A percentile compares a stretch with the other conserved stretches of the same genome.
Conservation (phyloP, 2,888 invertebrate species). For the Altica lythri region DNA sequence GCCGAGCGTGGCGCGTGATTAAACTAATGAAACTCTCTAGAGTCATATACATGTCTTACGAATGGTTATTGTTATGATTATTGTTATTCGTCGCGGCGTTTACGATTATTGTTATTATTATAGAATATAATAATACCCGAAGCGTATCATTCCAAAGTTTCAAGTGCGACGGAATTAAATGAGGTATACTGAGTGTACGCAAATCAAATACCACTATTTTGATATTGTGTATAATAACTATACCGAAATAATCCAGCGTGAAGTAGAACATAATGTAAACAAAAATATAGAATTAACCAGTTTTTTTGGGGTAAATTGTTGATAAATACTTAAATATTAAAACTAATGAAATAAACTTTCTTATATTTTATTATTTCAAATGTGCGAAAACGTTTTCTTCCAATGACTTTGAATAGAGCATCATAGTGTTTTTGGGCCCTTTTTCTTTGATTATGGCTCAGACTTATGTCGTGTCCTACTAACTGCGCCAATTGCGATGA, state of each 20-base stretch:
- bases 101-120: conserved; percentile 52
- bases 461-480: conserved; percentile 78
- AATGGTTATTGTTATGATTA: conserved; percentile 57
- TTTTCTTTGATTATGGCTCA: conserved; percentile 90
- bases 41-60: conserved; percentile 52
- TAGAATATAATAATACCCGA: conserved; percentile 49
- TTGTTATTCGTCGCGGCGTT: conserved; percentile 53
- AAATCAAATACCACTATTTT: too few relatives aligned
- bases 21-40: conserved; percentile 54
- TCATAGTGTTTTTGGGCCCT: conserved; percentile 89
- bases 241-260: too few relatives aligned
- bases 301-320: too few relatives aligned
- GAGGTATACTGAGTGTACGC: too few relatives aligned
- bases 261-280: too few relatives aligned
- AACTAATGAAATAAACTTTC: conserved; percentile 82
- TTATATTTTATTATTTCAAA: conserved; percentile 98
- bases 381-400: conserved; percentile 89
- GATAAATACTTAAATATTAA: conserved; percentile 45
- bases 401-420: conserved; percentile 85
- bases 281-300: too few relatives aligned
- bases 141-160: conserved; percentile 37
- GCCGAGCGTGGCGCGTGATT: conserved; percentile 48
- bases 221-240: too few relatives aligned
- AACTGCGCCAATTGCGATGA: conserved; percentile 84
- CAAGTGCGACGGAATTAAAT: conserved; percentile 2